Evolutionary conservation across 2,888 invertebrate genomes (phyloP), one percentile per base, ranked within the genome.

Genomic region (Tenthredo notha): DNA sequence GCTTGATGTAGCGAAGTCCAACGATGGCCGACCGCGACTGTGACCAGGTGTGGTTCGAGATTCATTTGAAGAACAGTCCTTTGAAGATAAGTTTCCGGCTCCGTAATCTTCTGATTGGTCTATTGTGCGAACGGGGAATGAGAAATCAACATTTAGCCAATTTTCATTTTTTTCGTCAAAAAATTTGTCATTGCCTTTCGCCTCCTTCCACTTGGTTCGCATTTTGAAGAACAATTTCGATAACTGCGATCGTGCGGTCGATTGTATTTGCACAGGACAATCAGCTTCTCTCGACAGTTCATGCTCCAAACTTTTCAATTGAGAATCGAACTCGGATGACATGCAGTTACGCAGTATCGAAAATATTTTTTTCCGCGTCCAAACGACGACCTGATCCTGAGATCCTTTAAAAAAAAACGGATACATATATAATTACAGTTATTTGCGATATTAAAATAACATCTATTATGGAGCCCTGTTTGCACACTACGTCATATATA

Each of bases 211-310:
- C 50, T 75, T 75, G 25, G 75, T 47, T 25, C 50, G 75, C 75
- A 50, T 47, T 75, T 75, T 29, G 7, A 75, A 75, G 43, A 75
- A 75, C 75, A 29, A 75, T 75, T 75, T 50, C 29, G 75, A 50
- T 75, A 75, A 75, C 75, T 75, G 75, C 75, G 75, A 43, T 75
- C 47, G 50, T 15, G 75, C 50, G 29, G 43, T 75, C 75, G 75
- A 75, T 75, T 29, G 75, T 75, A 75, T 75, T 29, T 75, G 75
- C 75, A 75, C 75, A 75, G 75, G 50, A 75, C 75, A 50, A 75
- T 47, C 75, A 25, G 50, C 75, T 74, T 74, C 74, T 74, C 25
- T 74, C 74, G 43, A 58, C 58, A 21, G 18, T n/a, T n/a, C n/a
- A n/a, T n/a, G n/a, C n/a, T n/a, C n/a, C n/a, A n/a, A n/a, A n/a